Evolutionary conservation across 1,140 invertebrate species (phyloP).

Genomic region (Charaxes varanes): DNA sequence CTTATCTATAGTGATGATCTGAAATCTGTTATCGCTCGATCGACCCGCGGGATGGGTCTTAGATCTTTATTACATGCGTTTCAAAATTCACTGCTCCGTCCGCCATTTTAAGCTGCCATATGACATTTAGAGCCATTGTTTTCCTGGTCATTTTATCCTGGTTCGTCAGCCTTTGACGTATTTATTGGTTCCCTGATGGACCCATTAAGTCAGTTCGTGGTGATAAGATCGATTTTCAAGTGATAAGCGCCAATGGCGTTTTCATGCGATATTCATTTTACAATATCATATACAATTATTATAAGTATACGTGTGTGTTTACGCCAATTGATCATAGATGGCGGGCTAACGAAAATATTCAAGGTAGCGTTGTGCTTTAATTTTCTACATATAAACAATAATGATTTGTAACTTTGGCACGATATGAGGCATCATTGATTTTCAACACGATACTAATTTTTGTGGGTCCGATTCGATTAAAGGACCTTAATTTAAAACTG

Average conservation of each 20-base stretch:
- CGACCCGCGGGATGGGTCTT: slow-evolving; percentile 53
- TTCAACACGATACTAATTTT: no score
- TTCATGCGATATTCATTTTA: slow-evolving; percentile 22
- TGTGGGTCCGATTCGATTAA: no score
- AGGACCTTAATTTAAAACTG: no score
- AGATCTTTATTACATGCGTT: slow-evolving; percentile 70
- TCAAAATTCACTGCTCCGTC: slow-evolving; percentile 25
- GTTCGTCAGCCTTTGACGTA: slow-evolving; percentile 48
- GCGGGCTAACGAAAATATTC: no score
- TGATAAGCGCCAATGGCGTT: slow-evolving; percentile 29
- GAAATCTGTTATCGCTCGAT: slow-evolving; percentile 59
- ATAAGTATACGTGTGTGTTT: no score
- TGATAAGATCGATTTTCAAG: slow-evolving; percentile 53
- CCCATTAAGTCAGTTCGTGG: slow-evolving; percentile 37
- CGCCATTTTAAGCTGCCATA: slow-evolving; percentile 31
- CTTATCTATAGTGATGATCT: slow-evolving; percentile 69
- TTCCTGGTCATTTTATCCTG: slow-evolving; percentile 28
- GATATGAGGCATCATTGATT: no score
- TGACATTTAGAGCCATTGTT: slow-evolving; percentile 58
- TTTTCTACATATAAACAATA: no score
- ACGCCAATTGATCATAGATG: no score
- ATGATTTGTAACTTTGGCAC: no score
- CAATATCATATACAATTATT: no score
- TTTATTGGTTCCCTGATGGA: slow-evolving; percentile 52
- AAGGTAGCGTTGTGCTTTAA: no score